These are phyloP conservation scores for Euleptes europaea DNA, from an alignment of 2,113 vertebrate genomes.

Conservation along the genomic window DNA sequence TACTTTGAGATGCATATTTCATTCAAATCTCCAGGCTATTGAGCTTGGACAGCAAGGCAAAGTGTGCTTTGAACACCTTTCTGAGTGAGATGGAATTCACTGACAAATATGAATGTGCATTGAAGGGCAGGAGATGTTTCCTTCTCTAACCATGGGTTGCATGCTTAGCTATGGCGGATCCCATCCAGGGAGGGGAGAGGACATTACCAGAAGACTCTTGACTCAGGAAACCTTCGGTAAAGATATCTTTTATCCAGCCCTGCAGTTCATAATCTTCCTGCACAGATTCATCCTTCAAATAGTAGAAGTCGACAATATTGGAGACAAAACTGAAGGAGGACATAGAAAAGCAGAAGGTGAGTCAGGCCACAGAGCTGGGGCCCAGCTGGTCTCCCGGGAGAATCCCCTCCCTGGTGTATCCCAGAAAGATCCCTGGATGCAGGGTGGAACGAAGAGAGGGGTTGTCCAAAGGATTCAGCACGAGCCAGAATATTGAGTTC, in stretches of 20 bases:
- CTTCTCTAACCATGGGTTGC: not conserved
- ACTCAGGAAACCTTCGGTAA: not conserved
- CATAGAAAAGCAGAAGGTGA: not conserved
- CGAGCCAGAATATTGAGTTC: too few species aligned
- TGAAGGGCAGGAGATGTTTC: not conserved
- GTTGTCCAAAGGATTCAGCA: too few species aligned
- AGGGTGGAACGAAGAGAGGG: too few species aligned
- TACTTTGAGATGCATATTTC: too few species aligned
- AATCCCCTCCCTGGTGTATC: too few species aligned
- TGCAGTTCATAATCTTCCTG: not conserved
- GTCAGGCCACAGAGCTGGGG: not conserved
- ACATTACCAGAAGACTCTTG: not conserved
- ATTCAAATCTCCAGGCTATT: too few species aligned
- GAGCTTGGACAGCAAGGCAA: too few species aligned
- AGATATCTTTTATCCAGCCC: not conserved
- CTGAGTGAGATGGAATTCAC: not conserved
- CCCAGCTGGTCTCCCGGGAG: not conserved
- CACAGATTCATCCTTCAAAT: not conserved
- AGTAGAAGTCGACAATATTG: slow-evolving; percentile 1
- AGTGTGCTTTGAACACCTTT: too few species aligned
- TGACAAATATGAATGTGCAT: not conserved
- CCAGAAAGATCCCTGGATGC: too few species aligned
- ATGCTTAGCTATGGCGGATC: not conserved
- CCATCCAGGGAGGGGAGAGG: too few species aligned
- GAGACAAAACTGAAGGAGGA: slow-evolving; percentile 4